phyloP scores from a whole-genome alignment of 2,113 vertebrate species.

The Cariama cristata region DNA sequence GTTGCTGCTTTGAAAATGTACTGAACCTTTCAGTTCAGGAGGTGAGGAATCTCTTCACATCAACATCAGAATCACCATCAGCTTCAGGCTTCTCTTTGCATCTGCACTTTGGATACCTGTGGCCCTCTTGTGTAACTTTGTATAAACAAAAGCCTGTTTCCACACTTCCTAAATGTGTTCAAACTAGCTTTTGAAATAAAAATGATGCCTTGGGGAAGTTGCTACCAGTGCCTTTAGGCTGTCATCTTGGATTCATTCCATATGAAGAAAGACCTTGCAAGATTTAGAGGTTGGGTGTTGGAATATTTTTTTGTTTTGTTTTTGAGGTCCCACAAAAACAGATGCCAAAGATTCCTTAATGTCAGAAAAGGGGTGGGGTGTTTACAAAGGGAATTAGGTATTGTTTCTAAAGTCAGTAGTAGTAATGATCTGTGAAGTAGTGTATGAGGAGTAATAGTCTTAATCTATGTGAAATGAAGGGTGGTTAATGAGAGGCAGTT shows the following conservation, averaged over 20 bases:
- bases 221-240: not conserved
- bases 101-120: not conserved
- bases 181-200: not conserved
- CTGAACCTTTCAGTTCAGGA: not conserved
- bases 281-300: not conserved
- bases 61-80: not conserved
- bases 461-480: not conserved
- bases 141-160: not conserved
- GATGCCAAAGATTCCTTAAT: not conserved
- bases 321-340: not conserved
- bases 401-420: not conserved
- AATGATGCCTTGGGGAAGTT: not conserved
- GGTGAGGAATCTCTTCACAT: not conserved
- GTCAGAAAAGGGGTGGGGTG: not conserved
- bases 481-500: not conserved
- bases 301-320: not conserved
- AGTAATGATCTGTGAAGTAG: not conserved
- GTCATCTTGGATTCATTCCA: not conserved
- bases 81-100: not conserved
- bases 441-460: not conserved
- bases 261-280: not conserved
- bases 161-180: not conserved
- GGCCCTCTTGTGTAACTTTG: not conserved
- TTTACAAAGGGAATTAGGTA: not conserved
- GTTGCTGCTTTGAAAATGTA: not conserved